Evolutionary conservation across 1,140 invertebrate genomes (phyloP).

Genomic region (Danaus plexippus): DNA sequence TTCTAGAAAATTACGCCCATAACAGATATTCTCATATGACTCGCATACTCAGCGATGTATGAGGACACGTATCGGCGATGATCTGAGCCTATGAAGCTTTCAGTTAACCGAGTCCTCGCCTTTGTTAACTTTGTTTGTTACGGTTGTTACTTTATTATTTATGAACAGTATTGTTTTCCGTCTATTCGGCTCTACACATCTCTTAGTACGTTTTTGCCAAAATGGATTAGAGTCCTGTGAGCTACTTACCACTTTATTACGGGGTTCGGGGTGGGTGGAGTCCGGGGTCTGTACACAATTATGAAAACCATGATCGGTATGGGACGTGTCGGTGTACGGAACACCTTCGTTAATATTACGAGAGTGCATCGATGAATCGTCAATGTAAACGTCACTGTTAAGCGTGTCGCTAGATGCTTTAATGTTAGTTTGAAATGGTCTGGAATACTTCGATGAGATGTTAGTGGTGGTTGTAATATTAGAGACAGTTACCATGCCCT

Average conservation of each 20-base stretch:
- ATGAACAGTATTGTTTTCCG: slow-evolving; percentile 65
- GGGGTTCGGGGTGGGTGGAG: slow-evolving; percentile 16
- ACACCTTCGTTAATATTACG: slow-evolving; percentile 7
- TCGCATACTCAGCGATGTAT: slow-evolving; percentile 45
- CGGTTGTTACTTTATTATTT: slow-evolving; percentile 58
- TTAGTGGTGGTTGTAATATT: slow-evolving; percentile 71
- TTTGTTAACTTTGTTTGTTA: slow-evolving; percentile 29
- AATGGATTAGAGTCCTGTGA: slow-evolving; percentile 63
- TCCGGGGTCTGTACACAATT: background rate
- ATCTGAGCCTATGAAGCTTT: slow-evolving; percentile 22
- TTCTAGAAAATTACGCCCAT: slow-evolving; percentile 42
- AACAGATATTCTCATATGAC: slow-evolving; percentile 42
- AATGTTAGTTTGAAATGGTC: slow-evolving; percentile 38
- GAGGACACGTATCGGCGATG: slow-evolving; percentile 44
- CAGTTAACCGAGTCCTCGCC: slow-evolving; percentile 23
- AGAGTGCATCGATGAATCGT: slow-evolving; percentile 2
- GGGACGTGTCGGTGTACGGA: slow-evolving; percentile 12
- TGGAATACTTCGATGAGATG: slow-evolving; percentile 69
- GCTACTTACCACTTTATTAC: slow-evolving; percentile 48
- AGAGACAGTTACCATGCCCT: slow-evolving; percentile 72
- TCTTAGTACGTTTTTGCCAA: slow-evolving; percentile 60
- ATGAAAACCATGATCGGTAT: slow-evolving; percentile 25
- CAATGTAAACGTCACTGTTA: slow-evolving; percentile 14
- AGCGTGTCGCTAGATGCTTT: slow-evolving; percentile 19
- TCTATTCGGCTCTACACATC: slow-evolving; percentile 58